These are phyloP conservation scores for Perithous albicinctus DNA, from an alignment of 2,888 invertebrate species.

Conservation along the genomic window DNA sequence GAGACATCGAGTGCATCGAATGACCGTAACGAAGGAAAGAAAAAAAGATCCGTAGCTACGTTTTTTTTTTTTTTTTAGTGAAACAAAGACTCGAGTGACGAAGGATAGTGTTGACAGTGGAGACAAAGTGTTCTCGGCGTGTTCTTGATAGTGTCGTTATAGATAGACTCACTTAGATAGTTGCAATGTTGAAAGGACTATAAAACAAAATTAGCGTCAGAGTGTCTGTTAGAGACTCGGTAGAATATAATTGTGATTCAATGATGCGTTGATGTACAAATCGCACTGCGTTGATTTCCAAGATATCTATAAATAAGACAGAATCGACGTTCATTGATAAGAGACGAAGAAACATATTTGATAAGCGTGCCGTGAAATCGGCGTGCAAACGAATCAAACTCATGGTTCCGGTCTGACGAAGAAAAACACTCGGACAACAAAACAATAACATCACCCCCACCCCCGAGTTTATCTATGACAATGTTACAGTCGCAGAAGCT, in stretches of 20 bases:
- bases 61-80: neutral
- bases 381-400: conserved; percentile 63
- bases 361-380: conserved; percentile 71
- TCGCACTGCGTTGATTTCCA: conserved; percentile 15
- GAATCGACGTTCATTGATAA: conserved; percentile 4
- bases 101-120: conserved; percentile 27
- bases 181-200: conserved; percentile 5
- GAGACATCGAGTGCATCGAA: conserved; percentile 15
- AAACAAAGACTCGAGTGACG: neutral
- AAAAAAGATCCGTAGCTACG: neutral
- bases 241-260: neutral
- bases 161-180: neutral
- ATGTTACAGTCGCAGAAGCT: conserved; percentile 84
- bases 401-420: conserved; percentile 77
- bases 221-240: conserved; percentile 12
- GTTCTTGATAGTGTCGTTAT: conserved; percentile 4
- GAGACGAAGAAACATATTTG: conserved; percentile 20
- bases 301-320: conserved; percentile 35
- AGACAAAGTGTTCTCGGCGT: conserved; percentile 13
- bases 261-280: conserved; percentile 15
- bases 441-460: conserved; percentile 8
- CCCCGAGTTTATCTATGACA: conserved; percentile 79
- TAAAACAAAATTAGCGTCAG: neutral
- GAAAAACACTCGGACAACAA: neutral
- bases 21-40: neutral